These are phyloP conservation scores for Pogoniulus pusillus DNA, from an alignment of 2,797 vertebrate genomes.

Conservation along the genomic window DNA sequence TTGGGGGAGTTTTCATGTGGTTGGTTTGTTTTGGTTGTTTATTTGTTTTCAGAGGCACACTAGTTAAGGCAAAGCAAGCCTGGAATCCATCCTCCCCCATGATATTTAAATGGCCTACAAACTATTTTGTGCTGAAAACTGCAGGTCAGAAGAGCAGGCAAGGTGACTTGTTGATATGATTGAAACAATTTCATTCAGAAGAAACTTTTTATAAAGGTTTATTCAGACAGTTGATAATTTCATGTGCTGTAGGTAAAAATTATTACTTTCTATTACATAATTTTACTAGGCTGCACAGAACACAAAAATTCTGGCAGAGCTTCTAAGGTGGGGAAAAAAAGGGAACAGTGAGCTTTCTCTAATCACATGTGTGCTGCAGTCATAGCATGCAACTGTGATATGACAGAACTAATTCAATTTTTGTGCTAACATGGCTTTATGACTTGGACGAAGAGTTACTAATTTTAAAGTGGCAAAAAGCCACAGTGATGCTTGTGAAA, in stretches of 20 bases:
- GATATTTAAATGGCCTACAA: background rate
- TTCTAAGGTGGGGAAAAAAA: background rate
- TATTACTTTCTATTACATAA: background rate
- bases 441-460: background rate
- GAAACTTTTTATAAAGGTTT: background rate
- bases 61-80: background rate
- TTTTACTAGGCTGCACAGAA: background rate
- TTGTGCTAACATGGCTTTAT: background rate
- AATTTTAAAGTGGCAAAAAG: background rate
- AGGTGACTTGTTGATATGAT: background rate
- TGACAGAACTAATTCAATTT: background rate
- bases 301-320: background rate
- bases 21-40: accelerated
- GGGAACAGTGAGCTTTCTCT: background rate
- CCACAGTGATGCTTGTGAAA: background rate
- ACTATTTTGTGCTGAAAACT: background rate
- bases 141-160: background rate
- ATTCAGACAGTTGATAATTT: background rate
- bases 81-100: background rate
- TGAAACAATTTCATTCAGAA: background rate
- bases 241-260: background rate
- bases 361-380: background rate
- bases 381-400: background rate
- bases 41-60: background rate
- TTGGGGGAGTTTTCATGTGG: background rate